phyloP scores from a whole-genome alignment of 1,140 invertebrate genomes.

The Ooceraea biroi region DNA sequence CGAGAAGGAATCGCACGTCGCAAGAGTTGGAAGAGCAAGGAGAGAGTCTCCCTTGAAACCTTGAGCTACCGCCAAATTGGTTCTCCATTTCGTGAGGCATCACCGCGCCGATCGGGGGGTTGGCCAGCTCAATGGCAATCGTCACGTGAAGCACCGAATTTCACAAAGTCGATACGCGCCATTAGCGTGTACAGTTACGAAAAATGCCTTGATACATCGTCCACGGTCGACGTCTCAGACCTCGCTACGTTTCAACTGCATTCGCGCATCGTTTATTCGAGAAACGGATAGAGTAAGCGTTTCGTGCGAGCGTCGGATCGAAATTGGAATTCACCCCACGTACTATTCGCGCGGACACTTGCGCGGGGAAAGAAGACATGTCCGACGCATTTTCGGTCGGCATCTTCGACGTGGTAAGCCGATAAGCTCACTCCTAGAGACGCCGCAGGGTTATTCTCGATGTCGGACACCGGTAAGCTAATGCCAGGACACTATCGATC shows the following conservation, averaged over 20 bases:
- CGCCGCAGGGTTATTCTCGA: constrained; percentile 28
- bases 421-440: constrained; percentile 36
- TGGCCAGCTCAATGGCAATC: neutral
- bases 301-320: neutral
- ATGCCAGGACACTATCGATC: constrained; percentile 57
- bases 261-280: constrained; percentile 17
- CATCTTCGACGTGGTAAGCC: constrained; percentile 30
- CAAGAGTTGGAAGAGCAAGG: neutral
- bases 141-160: neutral
- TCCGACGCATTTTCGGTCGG: neutral
- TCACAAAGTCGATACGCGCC: neutral
- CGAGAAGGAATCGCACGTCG: constrained; percentile 19
- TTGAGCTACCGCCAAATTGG: neutral
- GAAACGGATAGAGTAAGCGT: neutral
- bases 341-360: neutral
- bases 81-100: constrained; percentile 1
- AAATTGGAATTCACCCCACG: constrained; percentile 51
- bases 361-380: neutral
- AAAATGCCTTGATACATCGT: constrained; percentile 19
- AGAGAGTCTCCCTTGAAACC: neutral
- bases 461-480: constrained; percentile 29
- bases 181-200: neutral
- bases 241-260: neutral
- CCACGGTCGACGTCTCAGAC: constrained; percentile 6
- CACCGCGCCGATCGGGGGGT: neutral